Percentiles rank a stretch among this genome's conserved stretches.
Evolutionary conservation across 2,113 vertebrate species (phyloP).

Genomic region (Pseudopipra pipra): DNA sequence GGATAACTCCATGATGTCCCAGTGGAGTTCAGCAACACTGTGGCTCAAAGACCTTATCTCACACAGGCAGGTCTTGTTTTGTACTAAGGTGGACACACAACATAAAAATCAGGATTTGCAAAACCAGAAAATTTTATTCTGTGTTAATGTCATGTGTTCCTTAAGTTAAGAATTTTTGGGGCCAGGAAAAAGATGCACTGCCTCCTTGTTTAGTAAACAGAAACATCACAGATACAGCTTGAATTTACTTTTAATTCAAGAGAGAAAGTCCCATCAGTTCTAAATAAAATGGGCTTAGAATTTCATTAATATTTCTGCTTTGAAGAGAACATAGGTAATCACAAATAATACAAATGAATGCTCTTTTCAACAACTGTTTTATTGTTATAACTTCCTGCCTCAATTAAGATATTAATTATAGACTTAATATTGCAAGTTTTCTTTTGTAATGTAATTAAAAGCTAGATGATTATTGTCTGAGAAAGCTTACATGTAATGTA

Average conservation of each 20-base stretch:
- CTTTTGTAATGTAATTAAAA: conserved; percentile 13
- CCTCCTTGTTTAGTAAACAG: background rate
- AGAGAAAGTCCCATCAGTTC: background rate
- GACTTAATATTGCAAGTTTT: background rate
- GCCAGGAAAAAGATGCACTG: background rate
- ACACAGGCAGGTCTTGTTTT: background rate
- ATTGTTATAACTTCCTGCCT: background rate
- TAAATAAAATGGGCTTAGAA: background rate
- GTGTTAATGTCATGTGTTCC: background rate
- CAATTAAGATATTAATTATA: background rate
- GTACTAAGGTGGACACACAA: background rate
- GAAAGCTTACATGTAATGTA: background rate
- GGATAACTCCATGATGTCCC: background rate
- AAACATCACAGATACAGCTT: rapidly evolving
- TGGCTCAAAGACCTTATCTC: background rate
- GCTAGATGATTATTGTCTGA: background rate
- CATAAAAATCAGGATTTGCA: background rate
- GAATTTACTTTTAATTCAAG: background rate
- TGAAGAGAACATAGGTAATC: background rate
- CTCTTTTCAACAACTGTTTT: background rate
- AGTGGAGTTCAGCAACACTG: background rate
- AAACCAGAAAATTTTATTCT: background rate
- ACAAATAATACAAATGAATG: background rate
- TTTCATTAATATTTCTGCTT: background rate
- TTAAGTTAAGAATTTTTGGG: background rate